Base-by-base conservation (phyloP, 2,113 vertebrate species). In the Colinus virginianus region DNA sequence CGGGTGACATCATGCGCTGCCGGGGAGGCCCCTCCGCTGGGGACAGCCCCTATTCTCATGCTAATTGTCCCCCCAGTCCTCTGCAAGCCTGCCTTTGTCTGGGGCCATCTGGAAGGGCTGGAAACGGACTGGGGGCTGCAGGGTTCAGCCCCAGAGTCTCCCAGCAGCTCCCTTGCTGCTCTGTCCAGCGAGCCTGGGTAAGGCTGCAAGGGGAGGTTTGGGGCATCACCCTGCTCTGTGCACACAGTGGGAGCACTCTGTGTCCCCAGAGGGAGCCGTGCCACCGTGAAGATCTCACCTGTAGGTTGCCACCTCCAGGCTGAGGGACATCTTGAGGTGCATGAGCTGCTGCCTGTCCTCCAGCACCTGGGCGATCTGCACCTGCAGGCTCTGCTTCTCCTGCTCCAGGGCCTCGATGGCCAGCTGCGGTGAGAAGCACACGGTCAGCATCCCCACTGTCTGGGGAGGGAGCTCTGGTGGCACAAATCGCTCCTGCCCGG, bases 291-390 rank as follows among this genome's bases (percentile, higher is more conserved):
- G 32, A 22, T 12, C 59, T 32, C 97, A 98, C 98, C 98, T 97
- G 96, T 98, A 98, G 1, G 98, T 97, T 8, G 97, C 98, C 88
- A 98, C 98, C 80, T 98, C 98, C 84, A 98, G 69, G 70, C 97
- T 97, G 56, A 98, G 97, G 36, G 97, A 97, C 97, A 98, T 97
- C 93, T 98, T 98, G 74, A 98, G 97, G 83, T 97, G 97, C 81
- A 97, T 95, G 70, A 98, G 94, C 91, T 98, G 97, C 94, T 97
- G 97, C 59, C 97, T 76, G n/a, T 97, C 97, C 78, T 98, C 98
- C 91, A 98, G 90, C 45, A 98, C 94, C 34, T 97, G 97, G 7
- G 97, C 96, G 17, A 98, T 98, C 90, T 98, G 98, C 56, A 11
- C 87, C 56, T 97, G 75, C 64, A 98, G 93, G 38, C 79, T 93